A percentile compares a stretch with the other conserved stretches of the same genome.
These are phyloP conservation scores for Pterostichus niger DNA, from an alignment of 2,888 invertebrate species.

Conservation along the genomic window DNA sequence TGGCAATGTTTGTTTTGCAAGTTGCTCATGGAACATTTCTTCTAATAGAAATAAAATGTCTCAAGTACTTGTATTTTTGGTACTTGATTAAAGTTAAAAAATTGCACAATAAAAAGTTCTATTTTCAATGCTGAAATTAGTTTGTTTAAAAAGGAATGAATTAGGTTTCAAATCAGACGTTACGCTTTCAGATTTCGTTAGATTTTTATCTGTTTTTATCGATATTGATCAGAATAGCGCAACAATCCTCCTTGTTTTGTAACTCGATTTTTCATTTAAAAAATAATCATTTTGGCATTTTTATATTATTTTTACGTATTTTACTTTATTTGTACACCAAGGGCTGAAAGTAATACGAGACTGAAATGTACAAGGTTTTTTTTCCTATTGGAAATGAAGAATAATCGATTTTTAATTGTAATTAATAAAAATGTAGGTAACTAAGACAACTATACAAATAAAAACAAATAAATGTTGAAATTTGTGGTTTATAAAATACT, in stretches of 20 bases:
- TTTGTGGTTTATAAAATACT: too few species aligned
- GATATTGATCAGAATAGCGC: not conserved
- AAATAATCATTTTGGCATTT: too few species aligned
- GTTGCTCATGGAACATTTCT: constrained; percentile 17
- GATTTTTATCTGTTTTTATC: constrained; percentile 26
- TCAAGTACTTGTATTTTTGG: constrained; percentile 5
- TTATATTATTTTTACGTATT: too few species aligned
- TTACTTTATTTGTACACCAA: too few species aligned
- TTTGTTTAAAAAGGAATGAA: constrained; percentile 30
- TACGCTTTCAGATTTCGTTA: constrained; percentile 46
- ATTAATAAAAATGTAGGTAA: too few species aligned
- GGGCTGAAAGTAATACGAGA: too few species aligned
- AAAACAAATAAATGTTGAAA: too few species aligned
- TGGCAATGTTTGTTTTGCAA: constrained; percentile 29
- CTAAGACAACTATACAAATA: too few species aligned
- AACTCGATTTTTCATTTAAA: too few species aligned
- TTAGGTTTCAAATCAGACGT: constrained; percentile 10
- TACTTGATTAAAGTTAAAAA: not conserved
- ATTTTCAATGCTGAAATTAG: not conserved
- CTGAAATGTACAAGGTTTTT: too few species aligned
- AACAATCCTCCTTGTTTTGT: not conserved
- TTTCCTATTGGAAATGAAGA: too few species aligned
- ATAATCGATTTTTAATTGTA: too few species aligned
- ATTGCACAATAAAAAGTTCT: constrained; percentile 12
- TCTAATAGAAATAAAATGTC: constrained; percentile 6